A percentile compares a stretch with the other conserved stretches of the same genome.
Evolutionary conservation across 2,888 invertebrate species (phyloP).

Genomic region (Azorinus chamasolen): DNA sequence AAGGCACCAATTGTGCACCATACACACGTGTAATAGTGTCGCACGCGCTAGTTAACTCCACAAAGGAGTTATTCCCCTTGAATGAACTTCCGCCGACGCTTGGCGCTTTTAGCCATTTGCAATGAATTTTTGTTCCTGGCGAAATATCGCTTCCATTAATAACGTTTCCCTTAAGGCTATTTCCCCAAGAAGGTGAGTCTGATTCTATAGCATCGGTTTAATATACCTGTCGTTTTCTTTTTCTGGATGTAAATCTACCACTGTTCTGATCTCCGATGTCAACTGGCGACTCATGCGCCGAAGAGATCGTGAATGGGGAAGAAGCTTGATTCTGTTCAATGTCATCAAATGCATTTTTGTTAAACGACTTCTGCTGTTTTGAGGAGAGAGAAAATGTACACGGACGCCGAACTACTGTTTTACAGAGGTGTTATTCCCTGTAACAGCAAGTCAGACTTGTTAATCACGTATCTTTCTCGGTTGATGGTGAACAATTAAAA

Average conservation of each 20-base stretch:
- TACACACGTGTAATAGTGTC: too few relatives aligned
- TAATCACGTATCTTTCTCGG: too few relatives aligned
- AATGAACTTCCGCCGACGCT: conserved; percentile 21
- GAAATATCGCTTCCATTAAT: too few relatives aligned
- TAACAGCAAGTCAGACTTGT: too few relatives aligned
- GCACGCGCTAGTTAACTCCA: background rate
- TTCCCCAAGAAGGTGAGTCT: too few relatives aligned
- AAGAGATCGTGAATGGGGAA: conserved; percentile 53
- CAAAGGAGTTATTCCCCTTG: conserved; percentile 5
- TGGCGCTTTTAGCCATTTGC: conserved; percentile 69
- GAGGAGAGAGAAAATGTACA: background rate
- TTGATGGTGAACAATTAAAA: background rate
- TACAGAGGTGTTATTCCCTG: background rate
- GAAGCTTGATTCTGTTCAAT: conserved; percentile 64
- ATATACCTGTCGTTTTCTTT: background rate
- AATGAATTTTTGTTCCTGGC: conserved; percentile 8
- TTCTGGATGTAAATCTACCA: background rate
- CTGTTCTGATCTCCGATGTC: background rate
- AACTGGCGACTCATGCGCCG: conserved; percentile 56
- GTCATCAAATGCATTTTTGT: conserved; percentile 57
- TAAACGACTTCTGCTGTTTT: background rate
- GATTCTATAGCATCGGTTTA: background rate
- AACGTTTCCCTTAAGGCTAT: too few relatives aligned
- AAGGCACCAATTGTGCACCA: background rate
- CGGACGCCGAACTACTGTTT: background rate